Conservation (phyloP, 2,888 invertebrate species). For the Eilema caniola region DNA sequence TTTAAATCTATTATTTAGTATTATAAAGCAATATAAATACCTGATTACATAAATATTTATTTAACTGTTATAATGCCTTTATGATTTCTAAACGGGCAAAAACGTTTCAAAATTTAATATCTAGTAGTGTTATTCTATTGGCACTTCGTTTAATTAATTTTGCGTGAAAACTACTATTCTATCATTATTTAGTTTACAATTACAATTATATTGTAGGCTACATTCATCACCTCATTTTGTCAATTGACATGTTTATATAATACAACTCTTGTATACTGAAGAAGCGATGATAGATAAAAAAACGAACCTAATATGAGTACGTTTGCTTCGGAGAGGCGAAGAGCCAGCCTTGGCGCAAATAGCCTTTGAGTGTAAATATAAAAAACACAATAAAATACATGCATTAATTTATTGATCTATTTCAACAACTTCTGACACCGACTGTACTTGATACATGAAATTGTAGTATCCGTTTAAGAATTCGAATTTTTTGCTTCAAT, state of each 20-base stretch:
- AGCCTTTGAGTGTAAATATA: too few species aligned
- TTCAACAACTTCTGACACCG: too few species aligned
- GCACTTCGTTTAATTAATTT: slow-evolving; percentile 66
- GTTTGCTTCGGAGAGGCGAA: too few species aligned
- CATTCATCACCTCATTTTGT: slow-evolving; percentile 14
- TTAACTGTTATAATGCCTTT: slow-evolving; percentile 38
- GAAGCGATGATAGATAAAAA: too few species aligned
- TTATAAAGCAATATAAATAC: background rate
- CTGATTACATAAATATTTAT: background rate
- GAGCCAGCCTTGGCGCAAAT: too few species aligned
- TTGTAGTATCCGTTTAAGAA: too few species aligned
- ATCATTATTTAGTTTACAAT: slow-evolving; percentile 10
- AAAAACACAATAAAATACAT: too few species aligned
- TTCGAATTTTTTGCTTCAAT: too few species aligned
- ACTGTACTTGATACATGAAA: too few species aligned
- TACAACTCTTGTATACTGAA: background rate
- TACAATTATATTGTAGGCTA: slow-evolving; percentile 2
- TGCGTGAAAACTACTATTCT: slow-evolving; percentile 24
- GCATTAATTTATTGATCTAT: too few species aligned
- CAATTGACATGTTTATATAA: background rate
- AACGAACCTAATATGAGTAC: too few species aligned
- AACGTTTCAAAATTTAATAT: slow-evolving; percentile 34
- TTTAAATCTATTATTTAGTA: background rate
- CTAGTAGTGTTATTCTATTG: slow-evolving; percentile 76
- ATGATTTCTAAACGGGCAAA: slow-evolving; percentile 22